A percentile compares a stretch with the other conserved stretches of the same genome.
These are phyloP conservation scores for Passer domesticus DNA, from an alignment of 2,113 vertebrate species.

Conservation along the genomic window DNA sequence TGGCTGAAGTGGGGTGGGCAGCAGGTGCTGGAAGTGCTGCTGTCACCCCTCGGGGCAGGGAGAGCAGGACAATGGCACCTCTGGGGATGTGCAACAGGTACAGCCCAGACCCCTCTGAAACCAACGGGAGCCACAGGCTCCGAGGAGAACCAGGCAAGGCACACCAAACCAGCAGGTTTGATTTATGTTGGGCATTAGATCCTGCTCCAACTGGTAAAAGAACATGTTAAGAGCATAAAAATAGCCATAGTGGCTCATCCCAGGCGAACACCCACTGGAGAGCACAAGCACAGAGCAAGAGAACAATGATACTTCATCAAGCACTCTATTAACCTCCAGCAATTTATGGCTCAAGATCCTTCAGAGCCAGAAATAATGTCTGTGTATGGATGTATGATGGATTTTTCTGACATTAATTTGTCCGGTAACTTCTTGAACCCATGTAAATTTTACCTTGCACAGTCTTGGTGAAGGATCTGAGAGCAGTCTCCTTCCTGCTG, in stretches of 20 bases:
- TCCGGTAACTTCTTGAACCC: conserved; percentile 4
- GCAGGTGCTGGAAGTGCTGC: neutral
- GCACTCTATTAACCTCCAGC: conserved; percentile 53
- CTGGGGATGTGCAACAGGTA: neutral
- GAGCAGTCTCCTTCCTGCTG: neutral
- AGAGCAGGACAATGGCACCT: rapidly evolving
- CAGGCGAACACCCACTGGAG: neutral
- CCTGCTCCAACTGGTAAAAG: neutral
- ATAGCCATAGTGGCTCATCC: neutral
- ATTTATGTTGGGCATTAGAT: neutral
- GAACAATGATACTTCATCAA: conserved; percentile 35
- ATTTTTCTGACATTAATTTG: conserved; percentile 35
- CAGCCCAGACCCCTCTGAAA: neutral
- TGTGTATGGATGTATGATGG: neutral
- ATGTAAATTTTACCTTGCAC: neutral
- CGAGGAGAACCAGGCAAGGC: neutral
- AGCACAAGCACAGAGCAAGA: neutral
- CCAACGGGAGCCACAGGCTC: neutral
- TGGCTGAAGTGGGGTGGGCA: rapidly evolving
- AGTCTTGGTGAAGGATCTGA: neutral
- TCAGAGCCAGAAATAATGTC: conserved; percentile 35
- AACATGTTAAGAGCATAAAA: neutral
- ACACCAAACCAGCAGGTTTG: neutral
- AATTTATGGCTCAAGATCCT: conserved; percentile 44
- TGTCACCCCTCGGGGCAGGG: neutral